phyloP scores from a whole-genome alignment of 2,888 invertebrate genomes.

The Aquatica leii region DNA sequence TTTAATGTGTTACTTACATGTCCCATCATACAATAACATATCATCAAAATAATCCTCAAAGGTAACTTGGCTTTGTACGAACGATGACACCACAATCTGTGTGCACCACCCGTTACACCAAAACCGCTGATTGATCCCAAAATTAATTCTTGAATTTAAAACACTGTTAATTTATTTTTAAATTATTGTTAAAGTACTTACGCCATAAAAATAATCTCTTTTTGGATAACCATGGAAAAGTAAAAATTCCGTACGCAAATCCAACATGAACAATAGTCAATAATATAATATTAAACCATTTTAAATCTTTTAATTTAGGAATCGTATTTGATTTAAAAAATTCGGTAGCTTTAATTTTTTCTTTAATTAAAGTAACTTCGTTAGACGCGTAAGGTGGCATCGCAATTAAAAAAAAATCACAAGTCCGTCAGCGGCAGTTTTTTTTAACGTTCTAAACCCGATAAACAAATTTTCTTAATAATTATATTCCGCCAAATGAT shows the following conservation, averaged over 20 bases:
- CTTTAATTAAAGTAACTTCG: neutral
- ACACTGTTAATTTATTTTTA: neutral
- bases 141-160: slow-evolving; percentile 2
- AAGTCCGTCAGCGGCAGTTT: too few species aligned
- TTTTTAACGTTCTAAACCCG: too few species aligned
- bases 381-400: neutral
- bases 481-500: too few species aligned
- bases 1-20: slow-evolving; percentile 6
- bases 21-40: slow-evolving; percentile 12
- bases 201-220: neutral
- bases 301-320: neutral
- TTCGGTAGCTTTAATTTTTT: neutral
- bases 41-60: slow-evolving; percentile 59
- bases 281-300: slow-evolving; percentile 3
- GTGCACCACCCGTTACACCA: slow-evolving; percentile 81
- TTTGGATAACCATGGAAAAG: neutral
- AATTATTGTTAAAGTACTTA: too few species aligned
- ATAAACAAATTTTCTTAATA: too few species aligned
- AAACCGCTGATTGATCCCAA: slow-evolving; percentile 1
- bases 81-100: slow-evolving; percentile 94
- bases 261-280: neutral
- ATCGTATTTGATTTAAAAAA: neutral
- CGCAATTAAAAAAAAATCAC: too few species aligned
- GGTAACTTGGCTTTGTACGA: slow-evolving; percentile 82
- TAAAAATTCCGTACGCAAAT: neutral